Base-by-base conservation (phyloP, 2,113 vertebrate species). In the Oxyura jamaicensis region DNA sequence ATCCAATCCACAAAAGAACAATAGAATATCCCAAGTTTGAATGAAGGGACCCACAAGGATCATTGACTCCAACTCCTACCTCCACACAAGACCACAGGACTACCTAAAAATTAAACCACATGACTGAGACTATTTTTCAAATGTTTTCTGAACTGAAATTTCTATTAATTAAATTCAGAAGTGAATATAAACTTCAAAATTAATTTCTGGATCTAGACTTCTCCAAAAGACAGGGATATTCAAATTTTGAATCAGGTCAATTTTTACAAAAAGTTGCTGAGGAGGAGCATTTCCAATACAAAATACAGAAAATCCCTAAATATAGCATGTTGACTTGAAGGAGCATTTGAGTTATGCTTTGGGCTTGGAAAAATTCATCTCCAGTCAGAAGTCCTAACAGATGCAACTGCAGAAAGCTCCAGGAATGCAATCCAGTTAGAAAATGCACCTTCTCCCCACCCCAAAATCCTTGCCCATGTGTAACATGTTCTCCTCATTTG, bases 341-440 rank as follows among this genome's bases (percentile, higher is more conserved):
- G n/a, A 48, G 20, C 12, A 15, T 33, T 87, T 67, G 16, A 80
- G 8, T 65, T 83, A 11, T 23, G 22, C 29, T 69, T 35, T 75
- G 33, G 14, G 11, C 60, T 83, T 63, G 35, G 23, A 76, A 33
- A 60, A 75, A 72, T 67, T n/a, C 66, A 48, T 73, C 42, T 90
- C 28, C 39, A 74, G 36, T 68, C 28, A 29, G 17, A 66, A 77
- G 18, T 56, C 46, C 39, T 66, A 59, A 60, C 31, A 60, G 31
- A 33, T 74, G 78, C 7, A 18, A 6, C 22, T 50, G 31, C n/a
- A 50, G 19, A 48, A 53, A 0, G 0, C 46, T 5, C 48, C 50
- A 58, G 29, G n/a, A 65, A 86, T 74, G 14, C 9, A 2, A 33
- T 18, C 6, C 33, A 63, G 35, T 46, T 68, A 33, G 42, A 79